Base-by-base conservation (phyloP, 2,888 invertebrate genomes). In the Nyleta sp. region DNA sequence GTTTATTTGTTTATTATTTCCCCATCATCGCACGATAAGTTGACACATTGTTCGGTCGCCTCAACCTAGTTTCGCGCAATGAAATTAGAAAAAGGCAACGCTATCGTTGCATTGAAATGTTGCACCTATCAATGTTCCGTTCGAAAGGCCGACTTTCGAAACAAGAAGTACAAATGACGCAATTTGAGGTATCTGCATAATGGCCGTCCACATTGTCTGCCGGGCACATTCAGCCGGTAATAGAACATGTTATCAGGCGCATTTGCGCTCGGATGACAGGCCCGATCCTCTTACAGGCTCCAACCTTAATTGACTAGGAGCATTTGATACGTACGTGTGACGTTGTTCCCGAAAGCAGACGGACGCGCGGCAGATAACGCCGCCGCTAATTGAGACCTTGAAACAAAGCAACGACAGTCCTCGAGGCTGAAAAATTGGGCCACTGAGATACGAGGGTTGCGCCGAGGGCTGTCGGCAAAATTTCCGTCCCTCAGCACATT, bases 351-450 rank as follows among this genome's bases (percentile, higher is more conserved):
- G 33, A 68, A 70, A 52, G 44, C 44, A 46, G 15, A 33, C 57
- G 64, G 28, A 70, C 42, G 52, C 17, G 52, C 24, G 28, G 7
- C 22, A 55, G 40, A 62, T 65, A 44, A 64, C 53, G 28, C 35
- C 17, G 18, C 48, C 28, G 18, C 65, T 77, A 70, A 76, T 72
- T 73, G 50, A 73, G 57, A 71, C 65, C 65, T 60, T 71, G 68
- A 70, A 70, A 75, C 62, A 75, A 67, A 22, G 31, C 60, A 57
- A 24, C 33, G 13, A 53, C 64, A 46, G 40, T 28, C 64, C 53
- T 48, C 84, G 28, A 24, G 24, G 15, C 83, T 78, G 77, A 75
- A 80, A 82, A 80, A 80, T 18, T 80, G 72, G 76, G 65, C 59
- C 57, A 53, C 67, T 11, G 15, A 55, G 50, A 65, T 38, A 59